phyloP scores from a whole-genome alignment of 2,113 vertebrate species.

The Neogobius melanostomus region DNA sequence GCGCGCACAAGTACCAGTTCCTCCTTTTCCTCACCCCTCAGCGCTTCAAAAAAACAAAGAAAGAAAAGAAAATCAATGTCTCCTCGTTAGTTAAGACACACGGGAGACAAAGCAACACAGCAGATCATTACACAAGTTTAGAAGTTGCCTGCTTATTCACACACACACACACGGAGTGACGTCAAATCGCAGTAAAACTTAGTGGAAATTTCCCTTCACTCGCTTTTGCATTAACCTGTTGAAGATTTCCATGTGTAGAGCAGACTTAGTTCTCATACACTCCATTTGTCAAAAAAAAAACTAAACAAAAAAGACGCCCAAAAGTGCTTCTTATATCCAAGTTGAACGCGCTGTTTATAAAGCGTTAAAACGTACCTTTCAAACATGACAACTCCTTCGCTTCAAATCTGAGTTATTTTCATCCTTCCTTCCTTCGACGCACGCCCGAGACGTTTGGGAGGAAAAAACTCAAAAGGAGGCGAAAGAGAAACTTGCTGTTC shows the following conservation, averaged over 20 bases:
- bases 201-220: constrained; percentile 62
- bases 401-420: constrained; percentile 57
- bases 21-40: constrained; percentile 70
- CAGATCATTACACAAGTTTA: constrained; percentile 28
- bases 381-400: constrained; percentile 73
- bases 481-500: constrained; percentile 2
- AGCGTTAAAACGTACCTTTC: constrained; percentile 67
- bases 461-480: constrained; percentile 4
- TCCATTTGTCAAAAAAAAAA: background rate
- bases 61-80: constrained; percentile 51
- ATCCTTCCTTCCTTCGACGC: constrained; percentile 43
- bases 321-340: constrained; percentile 1
- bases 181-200: constrained; percentile 63
- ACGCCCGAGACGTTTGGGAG: constrained; percentile 13
- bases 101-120: constrained; percentile 28
- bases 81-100: constrained; percentile 23
- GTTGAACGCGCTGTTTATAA: constrained; percentile 8
- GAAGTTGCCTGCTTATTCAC: constrained; percentile 35
- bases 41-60: constrained; percentile 45
- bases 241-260: constrained; percentile 20
- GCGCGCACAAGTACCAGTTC: constrained; percentile 42
- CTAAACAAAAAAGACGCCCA: background rate
- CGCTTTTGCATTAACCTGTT: constrained; percentile 34
- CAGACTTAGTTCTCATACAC: constrained; percentile 12
- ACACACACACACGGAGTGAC: constrained; percentile 50